Conservation (phyloP, 2,113 vertebrate genomes). For the Trichechus manatus region DNA sequence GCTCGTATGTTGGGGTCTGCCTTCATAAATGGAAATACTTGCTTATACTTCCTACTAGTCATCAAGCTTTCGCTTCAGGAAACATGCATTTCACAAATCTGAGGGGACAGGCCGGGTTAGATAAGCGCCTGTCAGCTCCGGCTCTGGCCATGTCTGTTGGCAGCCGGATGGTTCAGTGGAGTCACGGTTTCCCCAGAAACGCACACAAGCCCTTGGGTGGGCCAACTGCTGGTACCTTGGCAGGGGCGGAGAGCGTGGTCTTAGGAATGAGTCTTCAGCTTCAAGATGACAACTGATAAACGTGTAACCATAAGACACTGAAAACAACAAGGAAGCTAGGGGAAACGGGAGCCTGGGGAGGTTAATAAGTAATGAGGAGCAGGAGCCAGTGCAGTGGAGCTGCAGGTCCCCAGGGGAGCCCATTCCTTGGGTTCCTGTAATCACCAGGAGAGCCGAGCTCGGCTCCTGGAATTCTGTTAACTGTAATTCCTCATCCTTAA, state of each 20-base stretch:
- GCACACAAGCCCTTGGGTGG: not conserved
- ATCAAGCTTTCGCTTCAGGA: constrained; percentile 36
- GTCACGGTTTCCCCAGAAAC: not conserved
- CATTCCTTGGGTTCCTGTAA: not conserved
- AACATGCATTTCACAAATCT: not conserved
- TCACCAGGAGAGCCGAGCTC: not conserved
- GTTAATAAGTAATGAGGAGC: not conserved
- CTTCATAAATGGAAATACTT: not conserved
- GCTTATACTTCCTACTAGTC: not conserved
- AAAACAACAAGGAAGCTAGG: not conserved
- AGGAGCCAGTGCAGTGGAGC: not conserved
- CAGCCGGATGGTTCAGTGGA: not conserved
- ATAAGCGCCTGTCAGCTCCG: not conserved
- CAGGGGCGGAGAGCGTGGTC: not conserved
- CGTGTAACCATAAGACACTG: not conserved
- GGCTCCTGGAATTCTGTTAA: not conserved
- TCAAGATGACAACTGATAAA: constrained; percentile 24
- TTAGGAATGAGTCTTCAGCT: not conserved
- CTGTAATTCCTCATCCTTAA: not conserved
- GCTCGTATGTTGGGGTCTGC: not conserved
- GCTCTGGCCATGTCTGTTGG: not conserved
- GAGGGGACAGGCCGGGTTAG: not conserved
- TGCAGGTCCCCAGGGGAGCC: fast-evolving
- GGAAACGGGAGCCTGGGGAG: not conserved
- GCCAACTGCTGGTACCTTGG: not conserved